phyloP scores from a whole-genome alignment of 1,140 invertebrate genomes.

The Proales similis region DNA sequence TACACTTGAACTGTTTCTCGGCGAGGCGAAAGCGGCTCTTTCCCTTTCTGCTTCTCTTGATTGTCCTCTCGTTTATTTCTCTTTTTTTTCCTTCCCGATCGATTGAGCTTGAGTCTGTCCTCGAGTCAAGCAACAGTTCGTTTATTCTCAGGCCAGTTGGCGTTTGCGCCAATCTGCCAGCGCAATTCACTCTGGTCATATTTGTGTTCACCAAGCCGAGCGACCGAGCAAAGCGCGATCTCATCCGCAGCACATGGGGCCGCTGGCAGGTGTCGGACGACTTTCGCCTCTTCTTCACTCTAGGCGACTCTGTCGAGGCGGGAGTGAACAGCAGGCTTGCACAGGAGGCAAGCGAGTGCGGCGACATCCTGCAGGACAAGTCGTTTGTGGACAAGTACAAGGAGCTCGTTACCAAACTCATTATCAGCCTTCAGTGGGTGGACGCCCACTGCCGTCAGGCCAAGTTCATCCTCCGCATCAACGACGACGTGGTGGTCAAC shows the following conservation, averaged over 20 bases:
- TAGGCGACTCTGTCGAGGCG: constrained; percentile 24
- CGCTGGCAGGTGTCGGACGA: not conserved
- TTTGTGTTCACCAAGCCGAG: constrained; percentile 1
- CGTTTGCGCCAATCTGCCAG: too few species aligned
- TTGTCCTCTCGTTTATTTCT: too few species aligned
- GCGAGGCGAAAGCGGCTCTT: too few species aligned
- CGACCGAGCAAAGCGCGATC: not conserved
- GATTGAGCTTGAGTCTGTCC: too few species aligned
- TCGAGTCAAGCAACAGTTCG: too few species aligned
- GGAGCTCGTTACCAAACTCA: constrained; percentile 40
- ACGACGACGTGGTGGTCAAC: constrained; percentile 42
- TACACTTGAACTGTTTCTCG: too few species aligned
- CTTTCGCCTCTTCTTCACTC: constrained; percentile 38
- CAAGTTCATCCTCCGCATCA: constrained; percentile 39
- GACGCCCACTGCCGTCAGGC: constrained; percentile 37
- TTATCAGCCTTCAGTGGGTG: constrained; percentile 41
- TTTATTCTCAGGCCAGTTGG: too few species aligned
- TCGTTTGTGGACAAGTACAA: constrained; percentile 40
- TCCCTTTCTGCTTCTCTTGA: too few species aligned
- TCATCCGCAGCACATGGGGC: constrained; percentile 31
- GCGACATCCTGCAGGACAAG: constrained; percentile 42
- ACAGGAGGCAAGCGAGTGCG: constrained; percentile 38
- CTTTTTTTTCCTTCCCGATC: too few species aligned
- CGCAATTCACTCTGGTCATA: not conserved
- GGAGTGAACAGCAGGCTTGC: constrained; percentile 7